phyloP scores from a whole-genome alignment of 2,113 vertebrate genomes.

The Calidris pygmaea region DNA sequence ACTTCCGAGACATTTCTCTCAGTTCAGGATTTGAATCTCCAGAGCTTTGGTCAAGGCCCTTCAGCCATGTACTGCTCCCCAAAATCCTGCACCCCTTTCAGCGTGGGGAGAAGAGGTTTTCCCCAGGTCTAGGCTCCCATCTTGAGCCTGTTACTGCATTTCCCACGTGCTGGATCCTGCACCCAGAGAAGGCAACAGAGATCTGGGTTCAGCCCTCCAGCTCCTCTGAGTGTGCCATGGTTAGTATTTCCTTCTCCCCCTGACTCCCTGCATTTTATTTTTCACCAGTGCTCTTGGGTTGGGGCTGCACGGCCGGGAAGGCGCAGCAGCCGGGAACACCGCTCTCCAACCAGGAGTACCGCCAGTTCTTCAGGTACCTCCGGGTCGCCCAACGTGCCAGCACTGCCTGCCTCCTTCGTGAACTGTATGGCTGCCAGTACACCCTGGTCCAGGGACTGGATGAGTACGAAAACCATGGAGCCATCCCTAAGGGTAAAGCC shows the following conservation, averaged over 20 bases:
- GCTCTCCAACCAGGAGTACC: slow-evolving; percentile 39
- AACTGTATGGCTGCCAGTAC: slow-evolving; percentile 22
- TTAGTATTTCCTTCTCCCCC: background rate
- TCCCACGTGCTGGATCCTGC: background rate
- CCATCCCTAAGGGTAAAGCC: slow-evolving; percentile 52
- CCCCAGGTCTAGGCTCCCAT: background rate
- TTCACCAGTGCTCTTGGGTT: slow-evolving; percentile 3
- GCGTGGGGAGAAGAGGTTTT: background rate
- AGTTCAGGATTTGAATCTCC: background rate
- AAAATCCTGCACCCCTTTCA: background rate
- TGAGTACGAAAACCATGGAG: slow-evolving; percentile 38
- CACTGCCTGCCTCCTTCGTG: slow-evolving; percentile 14
- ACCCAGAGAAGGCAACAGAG: background rate
- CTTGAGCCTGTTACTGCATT: background rate
- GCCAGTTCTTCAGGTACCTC: slow-evolving; percentile 37
- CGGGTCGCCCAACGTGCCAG: background rate
- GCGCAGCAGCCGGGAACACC: background rate
- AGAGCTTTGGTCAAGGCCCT: background rate
- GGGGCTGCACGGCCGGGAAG: background rate
- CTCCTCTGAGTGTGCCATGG: fast-evolving
- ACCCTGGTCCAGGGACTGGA: slow-evolving; percentile 18
- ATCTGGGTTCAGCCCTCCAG: background rate
- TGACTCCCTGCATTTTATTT: background rate
- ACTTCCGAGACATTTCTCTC: background rate
- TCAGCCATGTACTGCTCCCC: background rate